Percentiles rank a stretch among this genome's conserved stretches.
phyloP scores from a whole-genome alignment of 2,888 invertebrate genomes.

The Nasonia oneida region DNA sequence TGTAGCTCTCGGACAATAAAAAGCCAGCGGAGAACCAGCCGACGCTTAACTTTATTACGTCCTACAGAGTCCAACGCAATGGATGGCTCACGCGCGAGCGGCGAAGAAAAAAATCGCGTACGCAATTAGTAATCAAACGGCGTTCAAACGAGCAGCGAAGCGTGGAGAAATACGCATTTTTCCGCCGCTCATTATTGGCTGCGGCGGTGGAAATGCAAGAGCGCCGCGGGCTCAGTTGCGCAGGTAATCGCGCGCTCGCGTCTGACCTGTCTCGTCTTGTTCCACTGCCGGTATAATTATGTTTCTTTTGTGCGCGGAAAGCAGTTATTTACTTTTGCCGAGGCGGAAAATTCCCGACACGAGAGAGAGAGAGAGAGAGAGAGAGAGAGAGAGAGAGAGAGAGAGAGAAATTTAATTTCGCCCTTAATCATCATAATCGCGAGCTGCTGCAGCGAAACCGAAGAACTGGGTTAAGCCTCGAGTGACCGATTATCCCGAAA shows the following conservation, averaged over 20 bases:
- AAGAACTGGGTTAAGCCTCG: not conserved
- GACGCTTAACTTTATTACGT: slow-evolving; percentile 45
- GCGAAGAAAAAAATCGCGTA: not conserved
- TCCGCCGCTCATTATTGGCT: not conserved
- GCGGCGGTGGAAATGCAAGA: not conserved
- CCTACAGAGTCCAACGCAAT: not conserved
- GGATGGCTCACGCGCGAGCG: not conserved
- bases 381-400: not conserved
- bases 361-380: not conserved
- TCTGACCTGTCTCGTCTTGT: not conserved
- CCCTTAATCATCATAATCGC: not conserved
- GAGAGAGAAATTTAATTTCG: not conserved
- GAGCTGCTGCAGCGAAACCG: not conserved
- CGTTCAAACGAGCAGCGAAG: not conserved
- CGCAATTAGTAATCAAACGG: not conserved
- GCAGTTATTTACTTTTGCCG: not conserved
- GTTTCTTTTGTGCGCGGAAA: not conserved
- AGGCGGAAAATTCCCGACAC: not conserved
- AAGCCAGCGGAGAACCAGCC: not conserved
- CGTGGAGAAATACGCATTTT: not conserved
- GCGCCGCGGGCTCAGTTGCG: not conserved
- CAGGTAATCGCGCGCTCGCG: not conserved
- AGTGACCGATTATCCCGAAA: not conserved
- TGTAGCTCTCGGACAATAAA: slow-evolving; percentile 22
- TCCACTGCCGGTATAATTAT: not conserved